Evolutionary conservation across 2,888 invertebrate species (phyloP), one percentile per base, ranked within the genome.

Genomic region (Sminthurinus aureus): DNA sequence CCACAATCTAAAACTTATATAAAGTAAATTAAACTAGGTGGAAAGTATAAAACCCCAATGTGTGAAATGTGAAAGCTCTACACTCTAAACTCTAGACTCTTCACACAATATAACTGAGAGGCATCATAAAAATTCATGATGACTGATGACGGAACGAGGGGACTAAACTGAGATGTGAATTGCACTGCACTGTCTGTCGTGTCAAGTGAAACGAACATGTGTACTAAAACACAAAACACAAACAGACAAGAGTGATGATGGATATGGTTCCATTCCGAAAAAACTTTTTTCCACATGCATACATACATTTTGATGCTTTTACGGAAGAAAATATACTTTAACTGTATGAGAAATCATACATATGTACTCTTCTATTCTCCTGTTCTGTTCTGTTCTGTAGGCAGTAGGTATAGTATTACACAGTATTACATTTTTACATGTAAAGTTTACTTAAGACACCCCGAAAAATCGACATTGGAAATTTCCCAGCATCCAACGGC

Each of bases 171-270:
- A 38, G 38, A 38, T 38, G 38, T 6, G 38, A 38, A 6, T 4
- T 38, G 38, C 38, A 38, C 38, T 38, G n/a, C n/a, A n/a, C n/a
- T n/a, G n/a, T n/a, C n/a, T n/a, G n/a, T n/a, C n/a, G n/a, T n/a
- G 85, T 86, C 83, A 81, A 84, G 84, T 79, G 64, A 85, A 85
- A 87, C 86, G 85, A 86, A 87, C 86, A 87, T 87, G 86, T 86
- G 87, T 24, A 75, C 24, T 26, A 67, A 71, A 74, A 74, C 58
- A 66, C 20, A 22, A 50, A 64, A 77, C 71, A 71, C 67, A 81
- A 51, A 75, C 66, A 76, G 75, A 20, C 15, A 20, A n/a, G 67
- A 69, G 67, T 66, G 76, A 64, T 66, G 50, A 81, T 13, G 24
- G 26, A 71, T 26, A 24, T 64, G 74, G 18, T 24, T 58, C 76